Evolutionary conservation across 2,113 vertebrate species (phyloP), one percentile per base, ranked within the genome.

Genomic region (Periophthalmodon schlosseri): DNA sequence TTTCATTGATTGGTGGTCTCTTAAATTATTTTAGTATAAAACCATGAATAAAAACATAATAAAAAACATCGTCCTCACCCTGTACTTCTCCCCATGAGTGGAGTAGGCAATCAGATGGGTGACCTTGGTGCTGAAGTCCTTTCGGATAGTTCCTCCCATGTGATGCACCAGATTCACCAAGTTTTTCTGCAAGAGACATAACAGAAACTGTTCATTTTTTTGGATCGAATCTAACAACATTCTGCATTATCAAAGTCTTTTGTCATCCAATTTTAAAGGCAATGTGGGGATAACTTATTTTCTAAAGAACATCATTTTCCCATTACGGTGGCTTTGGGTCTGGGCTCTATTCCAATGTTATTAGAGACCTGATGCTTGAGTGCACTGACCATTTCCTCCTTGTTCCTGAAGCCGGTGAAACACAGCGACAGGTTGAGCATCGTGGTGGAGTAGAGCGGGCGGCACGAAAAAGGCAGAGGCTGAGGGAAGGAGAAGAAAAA

Each of bases 71-170:
- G 10, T 16, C 1, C 96, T 71, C 84, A 99, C 98, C 95, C 95
- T 96, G 90, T 97, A 99, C 88, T 99, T 99, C 90, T 97, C 97
- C 81, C 98, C 97, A 57, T 96, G 95, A 18, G 97, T 99, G 58
- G 95, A 97, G 87, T 95, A 94, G 21, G 98, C 96, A 56, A 99
- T 94, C 75, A 99, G 94, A 87, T 99, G 97, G 63, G 97, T 98
- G 73, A 99, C 96, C 93, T 99, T 99, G 34, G 96, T 94, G 84
- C 96, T 97, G 50, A 98, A 99, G 80, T 99, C 97, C 83, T 94
- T 98, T 50, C 97, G 94, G 86, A 96, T 98, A 82, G 94, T 95
- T 68, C 97, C 98, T 60, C 98, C 98, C 98, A 99, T 99, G 79
- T 99, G 96, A 94, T 99, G 98, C 72, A 96, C 97, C 82, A 99